A percentile compares a stretch with the other conserved stretches of the same genome.
Conservation (phyloP, 2,888 invertebrate species). For the Brassicogethes aeneus region DNA sequence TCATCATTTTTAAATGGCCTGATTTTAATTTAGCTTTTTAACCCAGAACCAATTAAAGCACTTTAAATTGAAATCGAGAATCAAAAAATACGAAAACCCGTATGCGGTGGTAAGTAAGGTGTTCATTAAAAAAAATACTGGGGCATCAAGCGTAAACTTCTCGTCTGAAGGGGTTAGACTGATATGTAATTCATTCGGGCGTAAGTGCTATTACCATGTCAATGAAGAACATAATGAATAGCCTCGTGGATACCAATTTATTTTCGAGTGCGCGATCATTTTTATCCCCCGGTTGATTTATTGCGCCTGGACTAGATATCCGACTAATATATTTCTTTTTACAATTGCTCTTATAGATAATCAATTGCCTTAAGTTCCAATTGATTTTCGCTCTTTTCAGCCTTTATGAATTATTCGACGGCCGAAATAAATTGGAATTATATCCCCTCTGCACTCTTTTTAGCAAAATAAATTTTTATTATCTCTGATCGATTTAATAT, state of each 20-base stretch:
- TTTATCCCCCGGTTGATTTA: conserved; percentile 33
- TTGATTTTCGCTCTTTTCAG: background rate
- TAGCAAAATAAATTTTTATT: no score
- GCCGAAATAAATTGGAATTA: no score
- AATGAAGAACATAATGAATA: conserved; percentile 32
- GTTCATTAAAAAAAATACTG: no score
- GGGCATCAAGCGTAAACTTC: no score
- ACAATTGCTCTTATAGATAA: conserved; percentile 27
- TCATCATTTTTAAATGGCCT: no score
- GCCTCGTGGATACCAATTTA: conserved; percentile 31
- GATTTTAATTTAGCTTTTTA: no score
- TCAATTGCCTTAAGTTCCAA: background rate
- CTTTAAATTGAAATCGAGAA: no score
- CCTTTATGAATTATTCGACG: background rate
- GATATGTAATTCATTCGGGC: conserved; percentile 9
- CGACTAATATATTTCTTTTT: conserved; percentile 31
- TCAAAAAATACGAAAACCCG: no score
- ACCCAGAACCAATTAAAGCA: no score
- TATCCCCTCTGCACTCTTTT: no score
- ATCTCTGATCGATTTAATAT: no score
- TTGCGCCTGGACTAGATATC: conserved; percentile 32
- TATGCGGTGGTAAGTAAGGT: no score
- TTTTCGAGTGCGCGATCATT: conserved; percentile 32
- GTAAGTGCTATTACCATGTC: conserved; percentile 29
- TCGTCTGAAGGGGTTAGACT: background rate